Conservation (phyloP, 1,140 invertebrate genomes). For the Campoletis sonorensis region DNA sequence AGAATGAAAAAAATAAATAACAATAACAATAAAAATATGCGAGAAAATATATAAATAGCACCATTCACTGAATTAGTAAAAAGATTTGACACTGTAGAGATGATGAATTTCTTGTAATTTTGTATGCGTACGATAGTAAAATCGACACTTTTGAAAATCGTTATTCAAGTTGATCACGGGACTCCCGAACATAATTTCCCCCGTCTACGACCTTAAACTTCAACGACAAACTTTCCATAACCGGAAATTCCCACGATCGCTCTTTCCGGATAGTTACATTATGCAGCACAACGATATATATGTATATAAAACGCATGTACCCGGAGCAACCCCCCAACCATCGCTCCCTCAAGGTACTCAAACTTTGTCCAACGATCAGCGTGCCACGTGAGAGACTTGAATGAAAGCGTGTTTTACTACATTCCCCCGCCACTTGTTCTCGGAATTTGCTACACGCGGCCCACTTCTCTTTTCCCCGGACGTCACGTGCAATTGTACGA, state of each 20-base stretch:
- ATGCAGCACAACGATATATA: neutral
- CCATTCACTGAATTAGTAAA: too few relatives aligned
- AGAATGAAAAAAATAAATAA: too few relatives aligned
- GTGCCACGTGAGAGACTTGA: neutral
- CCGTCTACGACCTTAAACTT: neutral
- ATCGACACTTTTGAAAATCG: neutral
- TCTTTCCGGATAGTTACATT: constrained; percentile 13
- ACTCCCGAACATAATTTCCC: neutral
- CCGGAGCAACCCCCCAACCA: neutral
- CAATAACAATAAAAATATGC: too few relatives aligned
- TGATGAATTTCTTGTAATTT: neutral
- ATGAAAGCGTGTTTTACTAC: constrained; percentile 20
- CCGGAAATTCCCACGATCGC: constrained; percentile 13
- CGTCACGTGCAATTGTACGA: neutral
- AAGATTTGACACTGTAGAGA: too few relatives aligned
- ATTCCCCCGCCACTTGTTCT: neutral
- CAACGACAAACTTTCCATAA: constrained; percentile 1
- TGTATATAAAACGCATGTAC: neutral
- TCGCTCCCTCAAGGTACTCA: neutral
- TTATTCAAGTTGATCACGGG: neutral
- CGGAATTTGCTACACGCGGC: neutral
- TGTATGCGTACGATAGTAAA: neutral
- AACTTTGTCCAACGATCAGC: constrained; percentile 18
- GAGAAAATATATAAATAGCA: too few relatives aligned
- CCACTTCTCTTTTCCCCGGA: neutral